Evolutionary conservation across 2,888 invertebrate species (phyloP).

Genomic region (Xanthorhoe designata): DNA sequence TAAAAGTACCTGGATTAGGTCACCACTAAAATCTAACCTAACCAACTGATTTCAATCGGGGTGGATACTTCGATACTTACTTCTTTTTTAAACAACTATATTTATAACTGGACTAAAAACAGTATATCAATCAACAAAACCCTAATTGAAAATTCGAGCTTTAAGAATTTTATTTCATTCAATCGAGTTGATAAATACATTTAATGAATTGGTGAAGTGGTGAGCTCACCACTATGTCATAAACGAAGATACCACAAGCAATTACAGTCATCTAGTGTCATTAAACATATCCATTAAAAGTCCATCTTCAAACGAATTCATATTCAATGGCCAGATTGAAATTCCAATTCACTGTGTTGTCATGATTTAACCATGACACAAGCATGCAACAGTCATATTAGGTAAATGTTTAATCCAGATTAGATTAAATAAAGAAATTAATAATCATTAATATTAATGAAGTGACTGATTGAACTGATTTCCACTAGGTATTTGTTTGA

Average conservation of each 20-base stretch:
- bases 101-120: too few species aligned
- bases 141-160: background rate
- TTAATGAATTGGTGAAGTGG: background rate
- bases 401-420: too few species aligned
- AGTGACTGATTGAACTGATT: too few species aligned
- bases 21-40: too few species aligned
- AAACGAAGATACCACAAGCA: background rate
- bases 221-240: conserved; percentile 1
- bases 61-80: too few species aligned
- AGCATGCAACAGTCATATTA: background rate
- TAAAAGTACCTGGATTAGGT: too few species aligned
- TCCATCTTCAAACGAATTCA: background rate
- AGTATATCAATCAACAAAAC: too few species aligned
- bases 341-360: background rate
- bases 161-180: background rate
- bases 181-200: background rate
- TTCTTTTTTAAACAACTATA: too few species aligned
- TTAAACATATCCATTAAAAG: conserved; percentile 1
- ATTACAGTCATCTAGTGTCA: background rate
- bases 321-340: background rate
- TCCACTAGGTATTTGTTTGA: too few species aligned
- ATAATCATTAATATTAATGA: too few species aligned
- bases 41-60: too few species aligned
- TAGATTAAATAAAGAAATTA: too few species aligned
- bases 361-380: background rate